Base-by-base conservation (phyloP, 2,113 vertebrate species). In the Aspiorhynchus laticeps region DNA sequence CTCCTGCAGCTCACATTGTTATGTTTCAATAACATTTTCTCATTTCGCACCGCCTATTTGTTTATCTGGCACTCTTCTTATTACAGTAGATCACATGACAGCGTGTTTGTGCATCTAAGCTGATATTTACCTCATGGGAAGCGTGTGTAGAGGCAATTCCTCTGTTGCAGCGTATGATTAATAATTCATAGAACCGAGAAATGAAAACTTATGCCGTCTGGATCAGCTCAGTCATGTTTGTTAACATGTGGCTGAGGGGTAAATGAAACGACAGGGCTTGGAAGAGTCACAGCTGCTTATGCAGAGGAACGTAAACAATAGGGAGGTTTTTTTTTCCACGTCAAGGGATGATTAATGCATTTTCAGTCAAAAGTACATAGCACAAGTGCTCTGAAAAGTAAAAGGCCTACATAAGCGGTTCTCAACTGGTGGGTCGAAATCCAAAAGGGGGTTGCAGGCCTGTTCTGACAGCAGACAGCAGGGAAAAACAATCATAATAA, bases 121-220 rank as follows among this genome's bases (percentile, higher is more conserved):
- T 43, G 84, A 89, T 90, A 88, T 91, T 91, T 89, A 86, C 86
- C 48, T 73, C 77, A 61, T 43, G 48, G 79, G 80, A 41, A 84
- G 69, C 53, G 28, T 74, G 67, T 82, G 78, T 17, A 53, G 71
- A 86, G 48, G 71, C 87, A 83, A 82, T 85, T 89, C 85, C 79
- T 89, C 79, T 31, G 80, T 85, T 83, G 80, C 41, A 73, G 65
- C 7, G 51, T 38, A 41, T 9, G 14, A 89, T 91, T 79, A 91
- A 91, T 90, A 87, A 90, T 91, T 90, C 86, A 89, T 80, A 53
- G 63, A 81, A 48, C 46, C 21, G 51, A 85, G 81, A 79, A 82
- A 87, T 87, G 41, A 90, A 88, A 85, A 80, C 61, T 84, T 82
- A 43, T 17, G 59, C 74, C 12, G 36, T 87, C 85, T 83, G 61